phyloP scores from a whole-genome alignment of 2,888 invertebrate genomes.

The Erynnis tages region DNA sequence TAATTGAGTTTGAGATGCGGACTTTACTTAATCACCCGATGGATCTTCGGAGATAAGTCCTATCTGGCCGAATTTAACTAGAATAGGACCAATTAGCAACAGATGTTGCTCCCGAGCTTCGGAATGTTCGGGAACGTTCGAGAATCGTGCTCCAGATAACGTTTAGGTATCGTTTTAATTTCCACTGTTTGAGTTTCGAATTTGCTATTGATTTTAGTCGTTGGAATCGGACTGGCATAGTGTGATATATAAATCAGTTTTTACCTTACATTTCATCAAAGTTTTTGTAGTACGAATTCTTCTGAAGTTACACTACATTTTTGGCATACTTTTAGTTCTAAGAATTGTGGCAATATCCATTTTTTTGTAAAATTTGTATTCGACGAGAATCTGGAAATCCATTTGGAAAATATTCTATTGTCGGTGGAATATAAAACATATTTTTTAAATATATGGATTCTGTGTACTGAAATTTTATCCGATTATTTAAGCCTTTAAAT shows the following conservation, averaged over 20 bases:
- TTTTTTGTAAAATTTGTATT: no score
- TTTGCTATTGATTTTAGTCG: not conserved
- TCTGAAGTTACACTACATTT: no score
- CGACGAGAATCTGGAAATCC: no score
- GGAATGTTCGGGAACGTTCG: conserved; percentile 6
- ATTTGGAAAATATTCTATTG: no score
- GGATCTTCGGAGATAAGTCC: conserved; percentile 41
- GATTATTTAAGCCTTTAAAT: no score
- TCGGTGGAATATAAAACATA: no score
- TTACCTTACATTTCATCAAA: not conserved
- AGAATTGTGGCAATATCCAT: not conserved
- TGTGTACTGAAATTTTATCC: no score
- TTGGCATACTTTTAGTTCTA: no score
- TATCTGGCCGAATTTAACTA: conserved; percentile 37
- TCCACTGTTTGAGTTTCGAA: not conserved
- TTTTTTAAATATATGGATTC: no score
- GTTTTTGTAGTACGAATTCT: no score
- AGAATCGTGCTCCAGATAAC: conserved; percentile 6
- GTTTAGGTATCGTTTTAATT: not conserved
- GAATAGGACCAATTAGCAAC: conserved; percentile 37
- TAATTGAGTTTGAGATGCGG: conserved; percentile 38
- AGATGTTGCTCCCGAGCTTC: conserved; percentile 32
- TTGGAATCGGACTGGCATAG: no score
- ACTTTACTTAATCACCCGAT: conserved; percentile 41
- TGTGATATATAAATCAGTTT: not conserved